phyloP scores from a whole-genome alignment of 2,113 vertebrate genomes.

The Litocranius walleri region DNA sequence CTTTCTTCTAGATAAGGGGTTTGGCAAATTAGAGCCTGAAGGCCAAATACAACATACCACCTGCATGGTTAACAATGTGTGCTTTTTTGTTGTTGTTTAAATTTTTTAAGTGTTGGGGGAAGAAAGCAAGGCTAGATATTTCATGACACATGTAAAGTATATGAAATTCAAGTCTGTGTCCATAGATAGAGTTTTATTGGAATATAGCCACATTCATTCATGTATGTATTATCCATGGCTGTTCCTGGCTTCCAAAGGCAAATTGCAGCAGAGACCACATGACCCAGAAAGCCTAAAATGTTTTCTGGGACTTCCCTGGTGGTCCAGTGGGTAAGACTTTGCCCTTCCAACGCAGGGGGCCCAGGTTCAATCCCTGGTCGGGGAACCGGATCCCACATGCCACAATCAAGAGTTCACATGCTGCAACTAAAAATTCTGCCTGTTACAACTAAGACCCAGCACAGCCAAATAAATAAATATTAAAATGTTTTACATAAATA shows the following conservation, averaged over 20 bases:
- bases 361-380: not conserved
- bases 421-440: not conserved
- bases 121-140: not conserved
- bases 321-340: not conserved
- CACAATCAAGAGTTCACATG: not conserved
- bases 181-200: not conserved
- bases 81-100: not conserved
- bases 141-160: not conserved
- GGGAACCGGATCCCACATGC: not conserved
- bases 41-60: not conserved
- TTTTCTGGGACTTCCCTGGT: not conserved
- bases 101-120: not conserved
- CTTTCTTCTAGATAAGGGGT: not conserved
- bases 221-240: not conserved
- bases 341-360: not conserved
- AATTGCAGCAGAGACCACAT: not conserved
- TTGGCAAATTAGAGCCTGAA: not conserved
- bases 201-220: not conserved
- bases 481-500: not conserved
- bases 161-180: not conserved
- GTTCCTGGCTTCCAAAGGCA: not conserved
- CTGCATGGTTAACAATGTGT: not conserved
- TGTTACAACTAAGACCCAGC: not conserved
- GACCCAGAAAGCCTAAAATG: not conserved
- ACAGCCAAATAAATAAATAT: not conserved